phyloP scores from a whole-genome alignment of 2,113 vertebrate genomes.

The Toxotes chatareus region DNA sequence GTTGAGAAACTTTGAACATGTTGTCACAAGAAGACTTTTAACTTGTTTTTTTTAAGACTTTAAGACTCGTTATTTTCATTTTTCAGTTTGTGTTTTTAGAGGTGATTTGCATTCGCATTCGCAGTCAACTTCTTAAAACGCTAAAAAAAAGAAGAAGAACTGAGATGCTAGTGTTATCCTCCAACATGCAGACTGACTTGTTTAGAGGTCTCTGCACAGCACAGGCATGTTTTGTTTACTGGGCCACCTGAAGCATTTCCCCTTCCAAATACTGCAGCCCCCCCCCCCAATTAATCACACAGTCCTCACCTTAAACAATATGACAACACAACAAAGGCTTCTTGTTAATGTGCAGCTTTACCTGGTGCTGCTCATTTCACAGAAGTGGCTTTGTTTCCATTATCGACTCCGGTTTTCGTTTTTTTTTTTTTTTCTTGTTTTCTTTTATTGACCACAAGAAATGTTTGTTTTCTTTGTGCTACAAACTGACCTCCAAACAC shows the following conservation, averaged over 20 bases:
- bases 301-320: not conserved
- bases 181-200: constrained; percentile 17
- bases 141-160: not conserved
- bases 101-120: not conserved
- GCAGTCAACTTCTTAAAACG: not conserved
- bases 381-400: constrained; percentile 30
- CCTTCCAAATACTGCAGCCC: constrained; percentile 14
- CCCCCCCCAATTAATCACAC: not conserved
- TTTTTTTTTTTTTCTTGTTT: constrained; percentile 3
- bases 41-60: too few relatives aligned
- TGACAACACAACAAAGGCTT: not conserved
- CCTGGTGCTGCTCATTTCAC: not conserved
- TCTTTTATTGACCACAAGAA: constrained; percentile 36
- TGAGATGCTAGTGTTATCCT: constrained; percentile 13
- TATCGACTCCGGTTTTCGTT: constrained; percentile 24
- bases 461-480: constrained; percentile 44
- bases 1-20: not conserved
- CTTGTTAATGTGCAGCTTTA: not conserved
- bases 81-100: not conserved
- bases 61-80: too few relatives aligned
- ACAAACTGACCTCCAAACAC: constrained; percentile 28
- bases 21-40: not conserved
- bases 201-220: constrained; percentile 16
- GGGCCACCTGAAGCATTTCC: constrained; percentile 19
- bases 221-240: constrained; percentile 27